Evolutionary conservation across 2,113 vertebrate genomes (phyloP), one percentile per base, ranked within the genome.

Genomic region (Myrmecobius fasciatus): DNA sequence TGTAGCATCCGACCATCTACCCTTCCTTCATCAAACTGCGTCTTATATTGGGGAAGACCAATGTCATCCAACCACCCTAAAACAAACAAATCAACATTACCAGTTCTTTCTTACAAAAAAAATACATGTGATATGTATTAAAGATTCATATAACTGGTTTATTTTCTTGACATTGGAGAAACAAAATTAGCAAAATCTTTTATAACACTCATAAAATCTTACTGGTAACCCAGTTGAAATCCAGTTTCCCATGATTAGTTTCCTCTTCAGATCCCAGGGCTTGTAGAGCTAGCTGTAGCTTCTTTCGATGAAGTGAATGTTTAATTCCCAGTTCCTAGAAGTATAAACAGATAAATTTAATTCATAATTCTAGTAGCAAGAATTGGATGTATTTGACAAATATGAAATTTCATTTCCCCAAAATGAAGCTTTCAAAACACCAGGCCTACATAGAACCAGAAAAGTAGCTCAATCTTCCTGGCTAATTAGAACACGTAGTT

Each of bases 141-240:
- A 24, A 5, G 25, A 51, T 49, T 49, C 49, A 2, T 48, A 49
- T 11, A 90, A 90, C 28, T 31, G 53, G 9, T 6, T 31, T 46
- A 43, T 7, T 90, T 89, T 52, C 88, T 52, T 93, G 67, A 89
- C 24, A 75, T 0, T 31, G 8, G 90, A 28, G 8, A 28, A 54
- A 92, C 51, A 3, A 91, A n/a, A 47, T 36, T 17, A 75, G 56
- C 22, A 9, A 3, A 46, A 49, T 3, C 14, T 25, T 89, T 51
- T 53, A 60, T 43, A 49, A 47, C n/a, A 91, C 75, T 2, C 75
- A 93, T 83, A 47, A 91, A 48, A 92, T 56, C 99, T 99, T 98
- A 99, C 99, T 99, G 17, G 99, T 99, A 96, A 99, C 99, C 99
- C 99, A 99, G 98, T 99, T 99, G 98, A 99, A 99, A 98, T 99